Conservation (phyloP, 2,797 vertebrate species). For the Aplochiton taeniatus region DNA sequence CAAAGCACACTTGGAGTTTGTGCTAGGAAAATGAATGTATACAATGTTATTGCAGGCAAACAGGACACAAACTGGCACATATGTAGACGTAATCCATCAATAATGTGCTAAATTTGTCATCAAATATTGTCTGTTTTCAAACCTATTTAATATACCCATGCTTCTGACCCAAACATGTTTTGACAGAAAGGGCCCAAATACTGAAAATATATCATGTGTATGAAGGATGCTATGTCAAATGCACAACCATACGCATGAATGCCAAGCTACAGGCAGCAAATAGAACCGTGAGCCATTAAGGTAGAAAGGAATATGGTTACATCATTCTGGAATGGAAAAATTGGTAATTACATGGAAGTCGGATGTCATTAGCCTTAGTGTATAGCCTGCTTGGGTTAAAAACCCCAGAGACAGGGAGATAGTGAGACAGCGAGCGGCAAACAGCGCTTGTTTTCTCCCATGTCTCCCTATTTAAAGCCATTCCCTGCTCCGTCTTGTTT, state of each 20-base stretch:
- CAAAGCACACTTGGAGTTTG: background rate
- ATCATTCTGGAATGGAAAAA: no score
- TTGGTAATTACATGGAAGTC: slow-evolving; percentile 35
- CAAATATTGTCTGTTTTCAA: no score
- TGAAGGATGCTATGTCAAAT: no score
- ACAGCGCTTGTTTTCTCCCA: slow-evolving; percentile 5
- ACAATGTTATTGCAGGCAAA: background rate
- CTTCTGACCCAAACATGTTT: no score
- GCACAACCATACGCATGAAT: no score
- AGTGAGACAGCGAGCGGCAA: background rate
- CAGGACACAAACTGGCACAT: background rate
- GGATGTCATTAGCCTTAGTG: slow-evolving; percentile 32
- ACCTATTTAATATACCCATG: no score
- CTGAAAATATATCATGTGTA: no score
- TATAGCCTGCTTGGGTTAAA: slow-evolving; percentile 27
- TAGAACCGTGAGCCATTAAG: no score
- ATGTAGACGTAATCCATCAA: background rate
- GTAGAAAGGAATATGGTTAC: no score
- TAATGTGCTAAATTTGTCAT: no score
- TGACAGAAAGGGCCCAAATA: no score
- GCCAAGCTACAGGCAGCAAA: no score
- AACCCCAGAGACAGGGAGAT: slow-evolving; percentile 18
- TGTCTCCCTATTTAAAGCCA: slow-evolving; percentile 20
- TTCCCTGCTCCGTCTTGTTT: slow-evolving; percentile 28
- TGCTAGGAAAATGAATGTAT: slow-evolving; percentile 2